A percentile compares a stretch with the other conserved stretches of the same genome.
phyloP scores from a whole-genome alignment of 2,113 vertebrate genomes.

The Mesoclemmys tuberculata region DNA sequence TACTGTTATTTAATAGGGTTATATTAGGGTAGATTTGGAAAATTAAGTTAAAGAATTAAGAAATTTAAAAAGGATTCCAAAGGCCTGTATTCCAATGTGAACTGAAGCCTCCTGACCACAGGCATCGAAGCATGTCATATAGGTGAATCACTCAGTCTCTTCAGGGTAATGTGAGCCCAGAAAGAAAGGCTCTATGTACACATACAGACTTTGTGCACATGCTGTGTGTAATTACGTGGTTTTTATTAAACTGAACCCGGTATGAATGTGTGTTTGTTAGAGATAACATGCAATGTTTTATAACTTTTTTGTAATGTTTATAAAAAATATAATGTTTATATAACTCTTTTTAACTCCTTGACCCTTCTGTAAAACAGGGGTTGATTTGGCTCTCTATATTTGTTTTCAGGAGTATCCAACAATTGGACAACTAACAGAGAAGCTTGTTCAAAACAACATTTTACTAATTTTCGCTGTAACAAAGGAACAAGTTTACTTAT shows the following conservation, averaged over 20 bases:
- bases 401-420: conserved; percentile 93
- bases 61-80: not conserved
- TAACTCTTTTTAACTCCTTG: not conserved
- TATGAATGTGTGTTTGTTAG: not conserved
- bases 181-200: rapidly evolving
- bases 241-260: not conserved
- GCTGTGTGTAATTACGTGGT: not conserved
- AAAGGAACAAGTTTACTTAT: conserved; percentile 83
- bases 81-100: not conserved
- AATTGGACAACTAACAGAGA: conserved; percentile 95
- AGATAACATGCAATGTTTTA: not conserved
- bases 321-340: too few species aligned
- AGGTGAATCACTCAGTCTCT: not conserved
- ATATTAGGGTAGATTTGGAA: too few species aligned
- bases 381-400: conserved; percentile 30
- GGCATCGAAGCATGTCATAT: not conserved
- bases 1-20: not conserved
- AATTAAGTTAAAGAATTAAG: not conserved
- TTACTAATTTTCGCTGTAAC: conserved; percentile 97
- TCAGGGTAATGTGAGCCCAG: not conserved
- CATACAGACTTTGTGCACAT: rapidly evolving
- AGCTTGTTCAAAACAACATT: conserved; percentile 95
- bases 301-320: too few species aligned
- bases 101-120: not conserved
- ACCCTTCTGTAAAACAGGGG: rapidly evolving